These are phyloP conservation scores for Chionodraco myersi DNA, from an alignment of 2,113 vertebrate genomes.

Conservation along the genomic window DNA sequence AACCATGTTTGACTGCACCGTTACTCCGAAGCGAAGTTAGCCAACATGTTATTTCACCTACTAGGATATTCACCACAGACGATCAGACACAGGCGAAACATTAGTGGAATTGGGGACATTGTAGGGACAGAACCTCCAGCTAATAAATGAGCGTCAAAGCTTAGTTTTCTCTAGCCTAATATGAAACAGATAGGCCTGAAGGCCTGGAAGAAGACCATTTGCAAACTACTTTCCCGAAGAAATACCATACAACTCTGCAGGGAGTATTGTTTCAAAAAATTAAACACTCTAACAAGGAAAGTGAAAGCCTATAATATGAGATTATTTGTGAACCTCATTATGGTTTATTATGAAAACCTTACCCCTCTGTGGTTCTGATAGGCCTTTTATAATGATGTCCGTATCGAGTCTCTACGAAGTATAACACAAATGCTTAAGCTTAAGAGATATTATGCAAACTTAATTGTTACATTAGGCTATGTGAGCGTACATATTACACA, in stretches of 20 bases:
- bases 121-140: neutral
- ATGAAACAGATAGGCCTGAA: neutral
- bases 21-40: neutral
- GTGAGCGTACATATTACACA: neutral
- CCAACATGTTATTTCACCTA: neutral
- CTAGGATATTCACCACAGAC: neutral
- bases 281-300: too few relatives aligned
- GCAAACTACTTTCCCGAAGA: neutral
- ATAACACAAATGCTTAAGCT: neutral
- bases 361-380: neutral
- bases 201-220: neutral
- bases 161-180: neutral
- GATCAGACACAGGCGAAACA: neutral
- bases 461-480: too few relatives aligned
- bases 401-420: too few relatives aligned
- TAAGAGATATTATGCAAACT: neutral
- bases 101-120: neutral
- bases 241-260: neutral
- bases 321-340: neutral
- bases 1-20: neutral
- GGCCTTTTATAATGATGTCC: neutral
- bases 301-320: neutral
- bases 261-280: neutral
- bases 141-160: neutral
- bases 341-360: neutral